Base-by-base conservation (phyloP, 2,797 vertebrate genomes). In the Lithobates sylvaticus region DNA sequence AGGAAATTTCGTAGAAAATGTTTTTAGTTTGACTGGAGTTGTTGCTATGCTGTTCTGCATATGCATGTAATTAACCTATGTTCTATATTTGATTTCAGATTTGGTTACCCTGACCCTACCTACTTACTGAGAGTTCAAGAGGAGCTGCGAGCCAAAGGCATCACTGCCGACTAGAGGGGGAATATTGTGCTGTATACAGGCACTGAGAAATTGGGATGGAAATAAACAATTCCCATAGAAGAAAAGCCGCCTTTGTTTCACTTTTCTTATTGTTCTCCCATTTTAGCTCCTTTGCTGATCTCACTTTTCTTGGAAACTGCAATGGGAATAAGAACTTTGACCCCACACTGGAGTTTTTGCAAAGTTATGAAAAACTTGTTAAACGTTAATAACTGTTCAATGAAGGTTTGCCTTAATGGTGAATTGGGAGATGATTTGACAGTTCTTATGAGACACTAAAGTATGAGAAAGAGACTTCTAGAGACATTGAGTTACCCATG, bases 51-150 rank as follows among this genome's bases (percentile, higher is more conserved):
- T 54, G 50, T 54, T 54, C 50, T 54, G 50, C 16, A 54, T 16
- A 1, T 54, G 50, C 16, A 54, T 77, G 10, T 15, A 36, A 2
- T 21, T 67, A 21, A 44, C 7, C n/a, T 77, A 70, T 3, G n/a
- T 16, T 8, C 6, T 81, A 26, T 78, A 26, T 72, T 89, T 91
- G 89, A 85, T 89, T 88, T 85, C 93, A 98, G 97, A 92, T 98
- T 98, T 90, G 97, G 97, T 89, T 98, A 97, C 92, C 97, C 97
- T 68, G 97, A 98, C 91, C 97, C 97, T 83, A 97, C 97, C 83
- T 98, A 98, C 91, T 94, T 98, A 91, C 96, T 97, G 84, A 95
- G 97, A 88, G 97, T 98, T 90, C 97, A 96, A 27, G 97, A 98
- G 92, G 97, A 98, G 90, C 95, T 98, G 86, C 93, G 96, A 91